phyloP scores from a whole-genome alignment of 1,140 invertebrate species.

The Amyelois transitella region DNA sequence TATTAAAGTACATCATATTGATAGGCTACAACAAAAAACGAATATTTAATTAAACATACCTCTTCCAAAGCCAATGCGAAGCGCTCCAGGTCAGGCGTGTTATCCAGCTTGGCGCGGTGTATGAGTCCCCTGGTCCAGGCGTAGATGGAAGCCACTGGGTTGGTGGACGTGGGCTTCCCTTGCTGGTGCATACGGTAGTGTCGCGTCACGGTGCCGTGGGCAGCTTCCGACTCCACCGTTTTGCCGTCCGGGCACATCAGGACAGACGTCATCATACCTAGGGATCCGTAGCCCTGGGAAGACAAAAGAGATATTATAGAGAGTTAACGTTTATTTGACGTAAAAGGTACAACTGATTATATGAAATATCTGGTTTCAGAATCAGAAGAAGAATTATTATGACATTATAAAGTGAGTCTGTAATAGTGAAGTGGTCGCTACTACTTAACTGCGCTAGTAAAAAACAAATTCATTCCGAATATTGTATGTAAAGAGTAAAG shows the following conservation, averaged over 20 bases:
- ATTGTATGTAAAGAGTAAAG: no score
- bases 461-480: no score
- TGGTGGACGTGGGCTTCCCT: conserved; percentile 90
- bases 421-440: no score
- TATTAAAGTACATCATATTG: background rate
- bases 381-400: no score
- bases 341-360: no score
- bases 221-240: conserved; percentile 93
- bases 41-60: conserved; percentile 40
- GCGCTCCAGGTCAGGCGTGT: conserved; percentile 81
- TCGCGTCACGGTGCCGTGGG: conserved; percentile 93
- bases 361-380: no score
- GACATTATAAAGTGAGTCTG: no score
- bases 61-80: conserved; percentile 74
- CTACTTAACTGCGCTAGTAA: no score
- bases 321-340: no score
- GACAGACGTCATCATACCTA: conserved; percentile 95
- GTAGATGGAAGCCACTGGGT: conserved; percentile 94
- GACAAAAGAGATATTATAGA: no score
- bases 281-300: conserved; percentile 85
- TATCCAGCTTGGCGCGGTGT: conserved; percentile 89
- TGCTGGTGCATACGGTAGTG: conserved; percentile 91
- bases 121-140: conserved; percentile 91
- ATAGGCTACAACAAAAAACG: no score
- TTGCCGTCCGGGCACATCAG: conserved; percentile 93